Base-by-base conservation (phyloP, 2,797 vertebrate species). In the Pangasius djambal region DNA sequence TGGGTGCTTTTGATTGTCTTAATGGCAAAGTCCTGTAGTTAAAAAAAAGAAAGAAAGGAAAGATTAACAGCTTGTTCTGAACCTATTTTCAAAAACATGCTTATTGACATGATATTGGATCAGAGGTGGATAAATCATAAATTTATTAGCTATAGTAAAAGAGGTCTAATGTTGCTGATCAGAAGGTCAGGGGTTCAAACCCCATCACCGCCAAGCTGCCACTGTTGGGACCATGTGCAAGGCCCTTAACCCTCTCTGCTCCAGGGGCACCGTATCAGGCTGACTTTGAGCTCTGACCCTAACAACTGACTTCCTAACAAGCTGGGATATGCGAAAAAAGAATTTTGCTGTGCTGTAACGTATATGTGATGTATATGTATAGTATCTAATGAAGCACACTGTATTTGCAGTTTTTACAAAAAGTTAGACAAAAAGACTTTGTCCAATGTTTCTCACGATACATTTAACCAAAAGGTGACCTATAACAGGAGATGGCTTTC, bases 1-100 rank as follows among this genome's bases (percentile, higher is more conserved):
- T 99, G 97, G 77, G 98, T 99, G 90, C 91, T 94, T 95, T 97
- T 97, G 92, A 99, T 98, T 48, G 97, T 79, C 1, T 97, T 93
- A 92, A 96, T 75, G 1, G 99, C 98, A 96, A 99, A 99, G 85
- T 97, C 96, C 99, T 99, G 65, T 87, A 94, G 94, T 15, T 87
- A 55, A 2, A 28, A 50, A 0, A 6, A 75, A 48, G 28, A n/a
- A 77, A 48, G 1, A 52, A 18, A 16, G 1, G 48, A 55, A 18
- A 57, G 2, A 9, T 31, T n/a, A 78, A 16, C 7, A 12, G 8
- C 31, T 34, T 34, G 13, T 57, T 65, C 81, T 44, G 13, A 25
- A 57, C 7, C 59, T 55, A 3, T 34, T 40, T 63, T 83, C 12
- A 40, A 79, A 79, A 34, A 50, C 13, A 59, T 59, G 31, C 31